Percentiles rank a stretch among this genome's conserved stretches.
phyloP scores from a whole-genome alignment of 2,797 vertebrate species.

The Luscinia luscinia region DNA sequence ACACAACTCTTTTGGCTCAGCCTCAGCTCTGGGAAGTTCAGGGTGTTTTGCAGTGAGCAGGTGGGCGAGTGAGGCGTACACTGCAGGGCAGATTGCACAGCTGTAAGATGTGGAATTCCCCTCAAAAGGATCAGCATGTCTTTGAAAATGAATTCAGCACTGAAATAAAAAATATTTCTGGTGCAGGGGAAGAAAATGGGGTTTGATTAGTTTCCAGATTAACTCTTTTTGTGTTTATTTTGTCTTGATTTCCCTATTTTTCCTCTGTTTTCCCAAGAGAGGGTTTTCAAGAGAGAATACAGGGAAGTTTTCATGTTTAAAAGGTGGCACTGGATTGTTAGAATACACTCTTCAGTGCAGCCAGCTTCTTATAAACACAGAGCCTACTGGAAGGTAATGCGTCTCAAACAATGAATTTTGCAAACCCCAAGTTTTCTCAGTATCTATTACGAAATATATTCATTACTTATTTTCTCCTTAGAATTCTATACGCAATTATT shows the following conservation, averaged over 20 bases:
- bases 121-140: constrained; percentile 77
- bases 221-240: constrained; percentile 74
- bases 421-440: not conserved
- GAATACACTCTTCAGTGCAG: not conserved
- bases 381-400: not conserved
- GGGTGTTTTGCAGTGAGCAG: constrained; percentile 65
- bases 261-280: not conserved
- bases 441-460: not conserved
- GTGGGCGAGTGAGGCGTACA: constrained; percentile 65
- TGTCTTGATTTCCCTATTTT: not conserved
- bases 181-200: not conserved
- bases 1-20: constrained; percentile 29
- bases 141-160: constrained; percentile 76
- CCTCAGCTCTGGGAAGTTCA: constrained; percentile 59
- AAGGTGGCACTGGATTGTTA: not conserved
- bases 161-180: constrained; percentile 61
- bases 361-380: not conserved
- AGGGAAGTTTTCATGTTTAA: not conserved
- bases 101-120: constrained; percentile 88
- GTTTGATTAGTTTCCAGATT: constrained; percentile 78
- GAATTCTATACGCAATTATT: not conserved
- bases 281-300: not conserved
- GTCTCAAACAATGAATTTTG: not conserved
- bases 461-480: not conserved
- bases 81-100: constrained; percentile 80